Evolutionary conservation across 2,797 vertebrate genomes (phyloP), one percentile per base, ranked within the genome.

Genomic region (Ibycter americanus): DNA sequence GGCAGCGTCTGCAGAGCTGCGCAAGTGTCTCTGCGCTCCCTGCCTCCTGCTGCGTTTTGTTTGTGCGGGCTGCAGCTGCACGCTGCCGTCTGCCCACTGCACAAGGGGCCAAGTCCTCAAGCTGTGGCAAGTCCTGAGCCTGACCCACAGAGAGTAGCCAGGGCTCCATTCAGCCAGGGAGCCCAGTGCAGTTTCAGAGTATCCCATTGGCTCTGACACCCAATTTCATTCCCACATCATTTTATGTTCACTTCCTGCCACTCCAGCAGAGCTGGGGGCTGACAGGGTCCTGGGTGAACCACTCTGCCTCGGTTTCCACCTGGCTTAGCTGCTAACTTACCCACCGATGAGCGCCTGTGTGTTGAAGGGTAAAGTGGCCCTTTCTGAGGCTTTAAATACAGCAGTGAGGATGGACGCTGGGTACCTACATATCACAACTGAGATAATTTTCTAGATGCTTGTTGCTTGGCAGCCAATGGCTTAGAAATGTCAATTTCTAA

Each of bases 401-500:
- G 86, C 47, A 31, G 44, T 4, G 52, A 92, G 80, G 70, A 68
- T 5, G 68, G 89, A 79, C 40, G 8, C 73, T 9, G 36, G 56
- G 74, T 94, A 74, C 82, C 66, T 94, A 68, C 91, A 36, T 77
- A 78, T 87, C 88, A 44, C 83, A 84, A 83, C 68, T 51, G 56
- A 96, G 89, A 91, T 89, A 47, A 91, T 85, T 90, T 83, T 91
- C 88, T 92, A 96, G 91, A 81, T 92, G 94, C 94, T 96, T 11
- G 95, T 97, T 96, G 96, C 93, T 95, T 96, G 95, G 91, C 94
- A 97, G 96, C 95, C 90, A 95, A 95, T 70, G 81, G 77, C 94
- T 97, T 87, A 97, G 79, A 96, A 96, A 97, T 97, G 95, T 97
- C 96, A 97, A 93, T 95, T 92, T 95, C 93, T 96, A 95, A 96